A percentile compares a stretch with the other conserved stretches of the same genome.
phyloP scores from a whole-genome alignment of 1,140 invertebrate genomes.

The Ceratosolen fusciceps region DNA sequence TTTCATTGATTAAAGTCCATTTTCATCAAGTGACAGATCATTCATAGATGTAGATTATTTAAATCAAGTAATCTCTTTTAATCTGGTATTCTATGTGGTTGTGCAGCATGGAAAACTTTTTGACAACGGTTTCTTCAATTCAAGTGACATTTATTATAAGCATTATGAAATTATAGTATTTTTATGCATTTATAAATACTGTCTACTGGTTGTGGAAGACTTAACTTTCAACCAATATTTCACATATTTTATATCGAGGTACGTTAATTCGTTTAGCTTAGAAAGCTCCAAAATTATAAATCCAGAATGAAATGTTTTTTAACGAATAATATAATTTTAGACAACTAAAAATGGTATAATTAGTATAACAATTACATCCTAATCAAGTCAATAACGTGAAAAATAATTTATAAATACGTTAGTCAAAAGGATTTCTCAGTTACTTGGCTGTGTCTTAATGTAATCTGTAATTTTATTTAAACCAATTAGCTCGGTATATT shows the following conservation, averaged over 20 bases:
- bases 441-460: neutral
- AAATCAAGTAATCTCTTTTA: constrained; percentile 32
- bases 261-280: neutral
- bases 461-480: neutral
- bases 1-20: constrained; percentile 24
- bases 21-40: constrained; percentile 27
- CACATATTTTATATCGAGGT: neutral
- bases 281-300: neutral
- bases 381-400: neutral
- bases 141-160: constrained; percentile 7
- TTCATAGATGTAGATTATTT: constrained; percentile 39
- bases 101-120: constrained; percentile 45
- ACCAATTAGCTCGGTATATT: neutral
- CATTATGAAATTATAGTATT: neutral
- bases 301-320: neutral
- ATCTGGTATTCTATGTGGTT: constrained; percentile 18
- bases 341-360: neutral
- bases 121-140: constrained; percentile 43
- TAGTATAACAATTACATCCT: neutral
- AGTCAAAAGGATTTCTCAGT: neutral
- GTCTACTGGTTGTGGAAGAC: constrained; percentile 28
- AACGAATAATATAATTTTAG: neutral
- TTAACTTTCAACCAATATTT: constrained; percentile 27
- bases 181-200: constrained; percentile 12
- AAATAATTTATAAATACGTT: neutral